Conservation (phyloP, 2,797 vertebrate genomes). For the Brachyrhaphis roseni region DNA sequence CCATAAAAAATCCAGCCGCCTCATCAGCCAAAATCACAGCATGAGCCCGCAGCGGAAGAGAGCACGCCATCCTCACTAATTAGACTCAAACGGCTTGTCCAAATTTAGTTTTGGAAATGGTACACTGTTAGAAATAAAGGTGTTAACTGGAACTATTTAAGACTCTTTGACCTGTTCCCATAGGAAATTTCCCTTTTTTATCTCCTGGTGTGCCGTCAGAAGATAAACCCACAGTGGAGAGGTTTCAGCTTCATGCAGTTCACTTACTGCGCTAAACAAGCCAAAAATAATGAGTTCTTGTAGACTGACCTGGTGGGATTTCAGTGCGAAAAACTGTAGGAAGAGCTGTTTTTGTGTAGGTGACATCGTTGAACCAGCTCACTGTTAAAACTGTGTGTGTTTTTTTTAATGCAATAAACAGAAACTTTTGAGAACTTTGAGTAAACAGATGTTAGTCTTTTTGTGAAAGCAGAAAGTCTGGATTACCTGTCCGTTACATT, state of each 20-base stretch:
- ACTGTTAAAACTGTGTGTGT: background rate
- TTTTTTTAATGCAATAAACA: background rate
- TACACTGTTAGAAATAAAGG: slow-evolving; percentile 9
- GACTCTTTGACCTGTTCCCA: background rate
- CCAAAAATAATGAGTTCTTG: slow-evolving; percentile 6
- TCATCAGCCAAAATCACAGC: slow-evolving; percentile 66
- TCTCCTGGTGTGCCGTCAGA: slow-evolving; percentile 1
- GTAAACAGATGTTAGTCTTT: background rate
- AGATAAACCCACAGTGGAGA: background rate
- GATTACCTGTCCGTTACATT: background rate
- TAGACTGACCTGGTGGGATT: background rate
- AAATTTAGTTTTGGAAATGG: slow-evolving; percentile 39
- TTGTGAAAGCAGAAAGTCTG: background rate
- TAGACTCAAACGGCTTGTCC: slow-evolving; percentile 53
- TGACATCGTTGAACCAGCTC: background rate
- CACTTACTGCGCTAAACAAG: background rate
- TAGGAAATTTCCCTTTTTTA: slow-evolving; percentile 2
- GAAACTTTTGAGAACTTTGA: background rate
- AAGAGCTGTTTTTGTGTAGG: background rate
- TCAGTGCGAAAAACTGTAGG: slow-evolving; percentile 1
- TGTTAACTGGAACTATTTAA: slow-evolving; percentile 13
- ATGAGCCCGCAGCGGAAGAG: slow-evolving; percentile 49
- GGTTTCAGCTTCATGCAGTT: background rate
- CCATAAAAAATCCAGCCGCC: slow-evolving; percentile 50
- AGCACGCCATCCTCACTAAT: slow-evolving; percentile 60